phyloP scores from a whole-genome alignment of 1,140 invertebrate species.

The Ladona fulva region DNA sequence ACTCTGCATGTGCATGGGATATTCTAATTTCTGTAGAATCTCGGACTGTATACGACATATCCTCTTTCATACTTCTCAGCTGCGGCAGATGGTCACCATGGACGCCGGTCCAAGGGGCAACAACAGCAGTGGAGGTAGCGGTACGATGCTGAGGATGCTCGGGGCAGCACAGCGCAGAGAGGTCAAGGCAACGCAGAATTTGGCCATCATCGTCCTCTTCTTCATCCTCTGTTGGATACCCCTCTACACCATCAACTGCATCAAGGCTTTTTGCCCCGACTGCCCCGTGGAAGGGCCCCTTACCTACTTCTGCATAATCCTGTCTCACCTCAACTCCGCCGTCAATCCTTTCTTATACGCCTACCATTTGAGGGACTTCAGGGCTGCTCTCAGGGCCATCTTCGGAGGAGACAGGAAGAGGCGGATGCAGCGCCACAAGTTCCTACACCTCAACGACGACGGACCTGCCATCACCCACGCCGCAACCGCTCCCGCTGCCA shows the following conservation, averaged over 20 bases:
- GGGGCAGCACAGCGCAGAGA: slow-evolving; percentile 74
- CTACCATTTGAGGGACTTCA: slow-evolving; percentile 79
- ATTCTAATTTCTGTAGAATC: no score
- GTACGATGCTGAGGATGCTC: slow-evolving; percentile 64
- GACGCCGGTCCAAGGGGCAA: slow-evolving; percentile 33
- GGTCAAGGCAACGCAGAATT: slow-evolving; percentile 82
- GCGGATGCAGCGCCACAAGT: neutral
- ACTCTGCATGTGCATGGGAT: no score
- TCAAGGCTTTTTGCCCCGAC: slow-evolving; percentile 65
- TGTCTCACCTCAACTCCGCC: slow-evolving; percentile 82
- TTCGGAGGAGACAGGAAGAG: neutral
- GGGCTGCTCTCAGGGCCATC: slow-evolving; percentile 47
- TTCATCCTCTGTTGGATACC: slow-evolving; percentile 91
- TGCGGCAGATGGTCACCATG: slow-evolving; percentile 48
- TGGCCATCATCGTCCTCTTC: slow-evolving; percentile 81
- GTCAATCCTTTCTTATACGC: slow-evolving; percentile 82
- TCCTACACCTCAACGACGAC: neutral
- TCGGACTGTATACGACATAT: no score
- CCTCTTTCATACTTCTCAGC: slow-evolving; percentile 30
- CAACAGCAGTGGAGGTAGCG: slow-evolving; percentile 30
- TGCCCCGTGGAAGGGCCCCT: slow-evolving; percentile 56
- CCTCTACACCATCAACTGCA: slow-evolving; percentile 81
- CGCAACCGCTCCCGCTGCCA: neutral
- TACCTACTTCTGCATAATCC: slow-evolving; percentile 73
- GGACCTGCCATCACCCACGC: neutral